Conservation (phyloP, 2,113 vertebrate genomes). For the Crotalus tigris region DNA sequence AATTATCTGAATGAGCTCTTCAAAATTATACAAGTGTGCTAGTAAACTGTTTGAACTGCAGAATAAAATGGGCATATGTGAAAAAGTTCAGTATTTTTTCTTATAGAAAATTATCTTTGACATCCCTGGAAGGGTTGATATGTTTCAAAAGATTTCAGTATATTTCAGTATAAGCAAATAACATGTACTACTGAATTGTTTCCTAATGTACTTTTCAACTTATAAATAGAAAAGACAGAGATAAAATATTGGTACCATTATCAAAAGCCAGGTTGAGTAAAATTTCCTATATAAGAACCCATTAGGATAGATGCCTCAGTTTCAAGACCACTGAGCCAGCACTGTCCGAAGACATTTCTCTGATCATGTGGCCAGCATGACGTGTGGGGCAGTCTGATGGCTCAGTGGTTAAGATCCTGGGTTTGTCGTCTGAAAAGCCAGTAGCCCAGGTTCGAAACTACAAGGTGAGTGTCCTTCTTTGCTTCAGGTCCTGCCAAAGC, state of each 20-base stretch:
- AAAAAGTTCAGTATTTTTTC: neutral
- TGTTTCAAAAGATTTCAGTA: neutral
- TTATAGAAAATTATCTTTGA: neutral
- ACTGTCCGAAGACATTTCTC: neutral
- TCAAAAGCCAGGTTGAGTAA: neutral
- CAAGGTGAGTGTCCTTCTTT: neutral
- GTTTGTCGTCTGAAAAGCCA: neutral
- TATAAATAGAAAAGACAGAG: neutral
- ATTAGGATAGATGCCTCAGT: neutral
- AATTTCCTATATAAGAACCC: neutral
- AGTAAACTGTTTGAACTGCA: neutral
- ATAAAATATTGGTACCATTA: neutral
- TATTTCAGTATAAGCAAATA: neutral
- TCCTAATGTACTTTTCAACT: neutral
- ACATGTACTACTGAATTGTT: neutral
- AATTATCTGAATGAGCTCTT: neutral
- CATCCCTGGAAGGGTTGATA: neutral
- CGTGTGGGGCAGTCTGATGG: neutral
- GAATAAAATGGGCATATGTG: neutral
- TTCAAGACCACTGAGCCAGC: neutral
- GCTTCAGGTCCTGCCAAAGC: neutral
- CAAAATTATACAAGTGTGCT: neutral
- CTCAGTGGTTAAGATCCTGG: neutral
- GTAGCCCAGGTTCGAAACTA: neutral
- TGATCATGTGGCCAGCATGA: neutral